Conservation (phyloP, 2,888 invertebrate genomes). For the Lagria hirta region DNA sequence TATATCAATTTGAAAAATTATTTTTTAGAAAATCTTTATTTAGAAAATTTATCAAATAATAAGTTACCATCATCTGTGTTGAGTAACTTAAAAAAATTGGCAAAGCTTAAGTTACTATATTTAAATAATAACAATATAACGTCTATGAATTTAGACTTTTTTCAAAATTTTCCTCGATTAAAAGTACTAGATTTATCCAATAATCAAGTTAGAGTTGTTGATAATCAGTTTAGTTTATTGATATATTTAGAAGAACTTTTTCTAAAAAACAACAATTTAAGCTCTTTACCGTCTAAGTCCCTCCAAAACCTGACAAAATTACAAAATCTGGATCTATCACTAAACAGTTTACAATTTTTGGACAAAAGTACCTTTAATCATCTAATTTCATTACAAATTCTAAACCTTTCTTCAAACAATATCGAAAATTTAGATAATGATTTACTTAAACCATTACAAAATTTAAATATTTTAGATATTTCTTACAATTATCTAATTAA, state of each 20-base stretch:
- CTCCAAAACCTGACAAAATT: slow-evolving; percentile 39
- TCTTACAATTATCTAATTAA: slow-evolving; percentile 43
- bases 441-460: slow-evolving; percentile 39
- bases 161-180: slow-evolving; percentile 21
- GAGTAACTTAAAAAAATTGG: slow-evolving; percentile 27
- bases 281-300: slow-evolving; percentile 31
- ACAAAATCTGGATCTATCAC: slow-evolving; percentile 42
- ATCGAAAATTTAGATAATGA: slow-evolving; percentile 40
- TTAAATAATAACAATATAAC: slow-evolving; percentile 37
- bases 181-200: slow-evolving; percentile 35
- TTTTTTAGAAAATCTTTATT: slow-evolving; percentile 9
- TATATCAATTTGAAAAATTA: slow-evolving; percentile 26
- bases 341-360: slow-evolving; percentile 37
- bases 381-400: slow-evolving; percentile 38
- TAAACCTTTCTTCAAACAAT: slow-evolving; percentile 47
- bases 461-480: slow-evolving; percentile 44
- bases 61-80: slow-evolving; percentile 22
- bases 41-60: slow-evolving; percentile 18
- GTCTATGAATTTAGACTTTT: slow-evolving; percentile 26
- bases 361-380: slow-evolving; percentile 34
- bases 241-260: slow-evolving; percentile 32
- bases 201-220: slow-evolving; percentile 36
- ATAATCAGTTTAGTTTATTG: slow-evolving; percentile 34
- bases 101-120: slow-evolving; percentile 29
- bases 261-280: slow-evolving; percentile 40